Evolutionary conservation across 2,113 vertebrate genomes (phyloP).

Genomic region (Polypterus bichir): DNA sequence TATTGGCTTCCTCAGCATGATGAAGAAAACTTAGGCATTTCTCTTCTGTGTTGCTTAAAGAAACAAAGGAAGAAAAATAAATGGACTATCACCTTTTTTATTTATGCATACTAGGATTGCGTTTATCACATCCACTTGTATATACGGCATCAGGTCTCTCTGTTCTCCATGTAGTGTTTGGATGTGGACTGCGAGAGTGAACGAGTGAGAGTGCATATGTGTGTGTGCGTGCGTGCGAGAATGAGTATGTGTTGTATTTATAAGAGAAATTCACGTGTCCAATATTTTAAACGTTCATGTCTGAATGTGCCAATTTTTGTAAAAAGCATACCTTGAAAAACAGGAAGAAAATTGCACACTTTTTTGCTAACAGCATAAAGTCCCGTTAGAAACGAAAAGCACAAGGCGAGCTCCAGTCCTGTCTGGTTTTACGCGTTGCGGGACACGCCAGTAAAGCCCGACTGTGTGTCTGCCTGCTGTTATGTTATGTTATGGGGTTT

Average conservation of each 20-base stretch:
- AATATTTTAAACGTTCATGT: constrained; percentile 43
- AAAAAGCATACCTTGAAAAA: constrained; percentile 46
- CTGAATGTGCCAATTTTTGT: constrained; percentile 66
- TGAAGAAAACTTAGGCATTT: neutral
- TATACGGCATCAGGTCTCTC: constrained; percentile 39
- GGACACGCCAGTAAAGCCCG: too few relatives aligned
- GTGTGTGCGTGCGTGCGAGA: constrained; percentile 22
- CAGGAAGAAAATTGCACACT: constrained; percentile 54
- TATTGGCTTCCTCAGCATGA: too few relatives aligned
- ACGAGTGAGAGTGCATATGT: too few relatives aligned
- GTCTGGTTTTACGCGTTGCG: too few relatives aligned
- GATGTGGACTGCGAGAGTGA: constrained; percentile 28
- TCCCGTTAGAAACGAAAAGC: constrained; percentile 41
- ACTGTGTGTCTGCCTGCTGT: too few relatives aligned
- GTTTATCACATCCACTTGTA: constrained; percentile 40
- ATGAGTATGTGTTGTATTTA: constrained; percentile 65
- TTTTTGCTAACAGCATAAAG: constrained; percentile 49
- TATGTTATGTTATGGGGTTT: too few relatives aligned
- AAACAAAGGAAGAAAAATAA: constrained; percentile 26
- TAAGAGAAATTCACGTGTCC: constrained; percentile 37
- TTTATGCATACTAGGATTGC: constrained; percentile 32
- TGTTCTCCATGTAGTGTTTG: constrained; percentile 47
- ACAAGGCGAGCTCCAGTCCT: constrained; percentile 32
- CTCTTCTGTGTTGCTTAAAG: constrained; percentile 26
- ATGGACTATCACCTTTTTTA: constrained; percentile 29